Evolutionary conservation across 1,140 invertebrate genomes (phyloP).

Genomic region (Eumaeus atala): DNA sequence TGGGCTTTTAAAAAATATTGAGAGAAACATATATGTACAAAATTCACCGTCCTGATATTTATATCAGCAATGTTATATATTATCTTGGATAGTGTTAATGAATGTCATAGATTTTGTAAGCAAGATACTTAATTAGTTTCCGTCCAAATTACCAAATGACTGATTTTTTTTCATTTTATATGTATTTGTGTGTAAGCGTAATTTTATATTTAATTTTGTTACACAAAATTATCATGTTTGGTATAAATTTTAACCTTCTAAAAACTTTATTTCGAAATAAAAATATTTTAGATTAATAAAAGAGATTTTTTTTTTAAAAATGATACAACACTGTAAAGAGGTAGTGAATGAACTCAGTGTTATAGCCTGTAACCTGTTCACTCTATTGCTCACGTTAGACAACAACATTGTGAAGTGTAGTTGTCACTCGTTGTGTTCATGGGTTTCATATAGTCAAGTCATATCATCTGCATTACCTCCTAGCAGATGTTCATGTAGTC

Average conservation of each 20-base stretch:
- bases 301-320: background rate
- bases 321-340: too few relatives aligned
- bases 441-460: too few relatives aligned
- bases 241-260: conserved; percentile 31
- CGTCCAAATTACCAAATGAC: conserved; percentile 69
- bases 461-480: too few relatives aligned
- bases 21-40: conserved; percentile 30
- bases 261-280: conserved; percentile 45
- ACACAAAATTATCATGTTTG: conserved; percentile 34
- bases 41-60: conserved; percentile 39
- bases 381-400: too few relatives aligned
- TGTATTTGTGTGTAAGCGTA: conserved; percentile 48
- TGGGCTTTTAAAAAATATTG: background rate
- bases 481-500: too few relatives aligned
- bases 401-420: too few relatives aligned
- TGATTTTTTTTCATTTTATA: conserved; percentile 50
- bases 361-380: too few relatives aligned
- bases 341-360: too few relatives aligned
- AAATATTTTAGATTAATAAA: conserved; percentile 63
- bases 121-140: conserved; percentile 67
- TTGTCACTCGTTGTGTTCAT: too few relatives aligned
- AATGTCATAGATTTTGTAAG: conserved; percentile 47
- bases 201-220: conserved; percentile 38
- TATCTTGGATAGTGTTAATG: conserved; percentile 26
- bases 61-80: conserved; percentile 15